Base-by-base conservation (phyloP, 2,888 invertebrate genomes). In the Limenitis camilla region DNA sequence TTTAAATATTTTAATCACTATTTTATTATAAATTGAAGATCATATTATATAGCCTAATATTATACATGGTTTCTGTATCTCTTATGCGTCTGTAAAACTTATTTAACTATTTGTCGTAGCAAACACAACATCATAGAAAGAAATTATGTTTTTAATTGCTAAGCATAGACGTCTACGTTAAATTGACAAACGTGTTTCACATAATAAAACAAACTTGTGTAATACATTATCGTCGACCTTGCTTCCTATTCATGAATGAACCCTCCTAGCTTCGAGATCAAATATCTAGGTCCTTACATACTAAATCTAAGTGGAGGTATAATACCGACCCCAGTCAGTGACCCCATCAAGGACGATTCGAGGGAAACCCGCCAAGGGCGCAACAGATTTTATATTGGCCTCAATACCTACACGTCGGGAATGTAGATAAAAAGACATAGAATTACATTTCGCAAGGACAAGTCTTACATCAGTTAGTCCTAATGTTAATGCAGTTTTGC, bases 281-380 rank as follows among this genome's bases (percentile, higher is more conserved):
- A 61, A 64, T 63, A 62, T 61, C 60, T 63, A 60, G 61, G 54
- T 59, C 57, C 46, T 56, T 60, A 60, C 55, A 59, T 56, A 60
- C 55, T 59, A 61, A 52, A 61, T 43, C 46, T 54, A 52, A 52
- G 61, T 61, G 59, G 53, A 61, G 56, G 60, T 60, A 74, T 75
- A 74, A 74, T 69, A 68, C 66, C 69, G 71, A 67, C 65, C 72
- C 70, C 69, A 69, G 71, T 70, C 76, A 73, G 67, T 74, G 75
- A 77, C 72, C 76, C 63, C 48, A 38, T 48, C 52, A 59, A 59
- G 58, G 55, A 49, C 59, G 50, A 38, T 40, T 59, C 61, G 70
- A 74, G 72, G 75, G 68, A 78, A 76, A 55, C 73, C 73, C 69
- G 63, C 62, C 67, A 67, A 68, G 73, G 74, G 69, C 52, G 45